A percentile compares a stretch with the other conserved stretches of the same genome.
These are phyloP conservation scores for Falco novaeseelandiae DNA, from an alignment of 2,797 vertebrate genomes.

Conservation along the genomic window DNA sequence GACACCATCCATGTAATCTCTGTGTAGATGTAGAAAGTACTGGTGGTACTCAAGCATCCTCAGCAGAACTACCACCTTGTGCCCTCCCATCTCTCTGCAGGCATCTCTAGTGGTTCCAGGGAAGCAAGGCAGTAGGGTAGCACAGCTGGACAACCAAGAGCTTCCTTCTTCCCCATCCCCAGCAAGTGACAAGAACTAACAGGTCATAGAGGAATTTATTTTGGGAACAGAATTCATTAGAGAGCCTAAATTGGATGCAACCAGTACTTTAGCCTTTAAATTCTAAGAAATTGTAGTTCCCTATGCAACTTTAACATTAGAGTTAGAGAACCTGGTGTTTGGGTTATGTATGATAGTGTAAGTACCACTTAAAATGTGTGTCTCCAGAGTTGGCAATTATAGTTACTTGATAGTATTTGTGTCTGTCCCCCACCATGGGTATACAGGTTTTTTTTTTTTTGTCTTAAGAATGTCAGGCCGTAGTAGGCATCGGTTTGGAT, in stretches of 20 bases:
- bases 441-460: not conserved
- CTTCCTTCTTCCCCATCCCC: not conserved
- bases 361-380: not conserved
- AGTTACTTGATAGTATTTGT: not conserved
- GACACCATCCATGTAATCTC: accelerated
- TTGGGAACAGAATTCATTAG: not conserved
- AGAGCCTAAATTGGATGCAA: not conserved
- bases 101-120: not conserved
- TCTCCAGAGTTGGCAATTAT: not conserved
- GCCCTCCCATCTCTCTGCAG: not conserved
- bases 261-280: not conserved
- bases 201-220: not conserved
- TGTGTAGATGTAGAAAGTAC: not conserved
- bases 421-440: accelerated
- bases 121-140: not conserved
- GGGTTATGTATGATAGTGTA: not conserved
- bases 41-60: not conserved
- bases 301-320: not conserved
- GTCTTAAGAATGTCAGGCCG: not conserved
- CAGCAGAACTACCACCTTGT: not conserved
- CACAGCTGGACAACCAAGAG: not conserved
- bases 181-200: not conserved
- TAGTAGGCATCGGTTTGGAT: not conserved
- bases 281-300: not conserved
- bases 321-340: not conserved